Evolutionary conservation across 2,113 vertebrate genomes (phyloP).

Genomic region (Cyprinodon tularosa): DNA sequence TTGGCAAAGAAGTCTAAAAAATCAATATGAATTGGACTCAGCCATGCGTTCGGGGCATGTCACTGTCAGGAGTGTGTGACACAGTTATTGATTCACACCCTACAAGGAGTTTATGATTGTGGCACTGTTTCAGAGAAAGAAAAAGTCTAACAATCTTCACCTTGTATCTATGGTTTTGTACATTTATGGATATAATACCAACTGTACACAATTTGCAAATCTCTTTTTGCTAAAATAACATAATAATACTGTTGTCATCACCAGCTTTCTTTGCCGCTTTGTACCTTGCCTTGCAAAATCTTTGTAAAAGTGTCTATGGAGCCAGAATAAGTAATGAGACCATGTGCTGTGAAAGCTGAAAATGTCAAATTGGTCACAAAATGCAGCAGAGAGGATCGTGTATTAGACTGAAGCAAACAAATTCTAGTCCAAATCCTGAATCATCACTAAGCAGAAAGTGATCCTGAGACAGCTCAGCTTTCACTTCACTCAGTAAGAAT

Average conservation of each 20-base stretch:
- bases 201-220: neutral
- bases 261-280: no score
- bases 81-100: conserved; percentile 4
- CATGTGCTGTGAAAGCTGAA: neutral
- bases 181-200: neutral
- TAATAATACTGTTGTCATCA: neutral
- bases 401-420: conserved; percentile 30
- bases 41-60: neutral
- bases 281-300: neutral
- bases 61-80: conserved; percentile 2
- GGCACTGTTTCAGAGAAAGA: neutral
- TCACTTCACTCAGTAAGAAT: conserved; percentile 27
- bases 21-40: conserved; percentile 13
- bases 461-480: conserved; percentile 39
- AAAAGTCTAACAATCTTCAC: neutral
- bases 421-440: conserved; percentile 31
- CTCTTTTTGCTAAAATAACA: neutral
- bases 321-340: neutral
- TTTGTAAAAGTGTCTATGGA: neutral
- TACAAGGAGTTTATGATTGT: neutral
- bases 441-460: conserved; percentile 49
- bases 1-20: neutral
- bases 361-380: neutral
- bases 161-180: neutral
- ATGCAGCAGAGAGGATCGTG: conserved; percentile 4